Evolutionary conservation across 2,888 invertebrate species (phyloP).

Genomic region (Phyllotreta cruciferae): DNA sequence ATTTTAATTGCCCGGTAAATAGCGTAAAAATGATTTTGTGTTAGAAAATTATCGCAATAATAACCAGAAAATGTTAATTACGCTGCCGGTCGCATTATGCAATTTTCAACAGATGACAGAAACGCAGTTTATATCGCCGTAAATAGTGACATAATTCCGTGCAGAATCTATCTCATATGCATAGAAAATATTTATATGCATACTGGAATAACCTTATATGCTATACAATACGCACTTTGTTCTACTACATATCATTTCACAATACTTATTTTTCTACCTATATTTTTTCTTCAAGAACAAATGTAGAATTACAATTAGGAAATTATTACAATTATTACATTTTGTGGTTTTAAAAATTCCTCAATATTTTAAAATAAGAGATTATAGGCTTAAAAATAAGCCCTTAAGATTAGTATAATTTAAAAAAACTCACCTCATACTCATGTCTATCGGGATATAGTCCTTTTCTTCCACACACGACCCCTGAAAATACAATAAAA

Average conservation of each 20-base stretch:
- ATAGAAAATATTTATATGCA: constrained; percentile 9
- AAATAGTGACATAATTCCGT: constrained; percentile 13
- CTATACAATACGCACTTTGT: constrained; percentile 3
- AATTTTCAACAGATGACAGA: constrained; percentile 23
- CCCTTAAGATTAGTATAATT: background rate
- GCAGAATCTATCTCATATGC: constrained; percentile 11
- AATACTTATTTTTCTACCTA: constrained; percentile 5
- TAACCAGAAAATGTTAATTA: constrained; percentile 19
- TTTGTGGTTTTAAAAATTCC: no score
- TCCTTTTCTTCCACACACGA: constrained; percentile 18
- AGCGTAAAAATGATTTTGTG: constrained; percentile 21
- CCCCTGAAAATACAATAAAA: constrained; percentile 23
- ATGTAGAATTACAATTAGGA: no score
- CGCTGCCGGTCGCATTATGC: constrained; percentile 2
- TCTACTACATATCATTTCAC: background rate
- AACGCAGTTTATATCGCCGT: constrained; percentile 15
- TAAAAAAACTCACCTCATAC: constrained; percentile 51
- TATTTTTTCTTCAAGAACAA: background rate
- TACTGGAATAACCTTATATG: constrained; percentile 10
- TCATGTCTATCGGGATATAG: constrained; percentile 51
- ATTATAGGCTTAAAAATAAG: no score
- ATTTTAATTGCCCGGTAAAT: constrained; percentile 13
- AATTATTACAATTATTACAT: no score
- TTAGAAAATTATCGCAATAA: constrained; percentile 16
- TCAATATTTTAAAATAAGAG: no score